Percentiles rank a stretch among this genome's conserved stretches.
Conservation (phyloP, 2,888 invertebrate species). For the Drosophila testacea region DNA sequence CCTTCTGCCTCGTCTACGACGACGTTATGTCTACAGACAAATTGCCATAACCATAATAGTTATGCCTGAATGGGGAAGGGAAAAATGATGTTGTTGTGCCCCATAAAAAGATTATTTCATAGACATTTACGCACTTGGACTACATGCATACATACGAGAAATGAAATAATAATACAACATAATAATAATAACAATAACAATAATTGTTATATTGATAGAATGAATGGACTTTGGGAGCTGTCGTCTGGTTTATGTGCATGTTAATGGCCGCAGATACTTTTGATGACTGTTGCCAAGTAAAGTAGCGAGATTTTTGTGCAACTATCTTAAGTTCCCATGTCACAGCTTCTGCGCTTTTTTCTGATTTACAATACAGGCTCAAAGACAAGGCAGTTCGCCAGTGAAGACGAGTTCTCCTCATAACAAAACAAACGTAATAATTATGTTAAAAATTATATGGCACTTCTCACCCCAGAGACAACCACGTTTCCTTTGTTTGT, state of each 20-base stretch:
- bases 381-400: background rate
- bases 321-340: conserved; percentile 44
- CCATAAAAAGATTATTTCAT: conserved; percentile 82
- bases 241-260: conserved; percentile 60
- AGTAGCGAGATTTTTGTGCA: conserved; percentile 34
- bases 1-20: conserved; percentile 30
- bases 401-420: background rate
- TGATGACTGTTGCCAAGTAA: conserved; percentile 29
- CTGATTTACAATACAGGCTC: conserved; percentile 46
- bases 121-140: conserved; percentile 71
- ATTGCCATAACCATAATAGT: conserved; percentile 82
- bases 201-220: conserved; percentile 74
- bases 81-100: conserved; percentile 42
- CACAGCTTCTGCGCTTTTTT: conserved; percentile 54
- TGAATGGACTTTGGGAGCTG: conserved; percentile 38
- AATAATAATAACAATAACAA: conserved; percentile 73
- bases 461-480: conserved; percentile 72
- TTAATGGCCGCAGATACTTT: conserved; percentile 55
- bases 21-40: conserved; percentile 80
- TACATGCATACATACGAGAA: conserved; percentile 41
- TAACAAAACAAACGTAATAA: conserved; percentile 77
- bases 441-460: conserved; percentile 79
- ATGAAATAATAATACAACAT: conserved; percentile 72
- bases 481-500: conserved; percentile 37
- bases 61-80: conserved; percentile 32